Evolutionary conservation across 1,140 invertebrate species (phyloP), one percentile per base, ranked within the genome.

Genomic region (Pseudomyrmex dendroicus): DNA sequence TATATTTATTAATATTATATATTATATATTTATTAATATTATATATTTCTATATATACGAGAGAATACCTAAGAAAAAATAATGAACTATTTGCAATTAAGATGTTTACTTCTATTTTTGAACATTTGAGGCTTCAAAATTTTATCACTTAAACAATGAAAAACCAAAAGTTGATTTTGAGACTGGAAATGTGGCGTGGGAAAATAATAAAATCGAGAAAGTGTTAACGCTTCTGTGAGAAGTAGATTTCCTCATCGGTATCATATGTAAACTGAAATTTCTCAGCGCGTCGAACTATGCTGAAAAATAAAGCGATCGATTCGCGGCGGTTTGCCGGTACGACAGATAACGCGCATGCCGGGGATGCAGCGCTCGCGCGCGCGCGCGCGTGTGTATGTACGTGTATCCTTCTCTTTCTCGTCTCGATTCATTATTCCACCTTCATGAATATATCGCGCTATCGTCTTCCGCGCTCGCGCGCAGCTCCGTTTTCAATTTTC

Each of bases 401-500:
- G 15, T 46, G 17, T 46, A 57, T 73, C 22, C 50, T 62, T 56
- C 62, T 77, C 35, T 35, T 7, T 35, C 82, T 77, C 63, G 52
- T 83, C 82, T 62, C 73, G 84, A 86, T 80, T 86, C 70, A 57
- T 87, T 88, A 83, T 87, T 88, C 77, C 86, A n/a, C 82, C 57
- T 74, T 64, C 82, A 59, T 78, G 63, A 78, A 78, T 77, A 66
- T 76, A 83, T 82, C 86, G 59, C 72, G 73, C 83, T 76, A 66
- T 82, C 82, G 83, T 88, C 84, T 88, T 89, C 83, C 86, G 61
- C 72, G 83, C 77, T 88, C 73, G 44, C 86, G 73, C 72, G 72
- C 52, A 22, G 73, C 85, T 73, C 83, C 59, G 86, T 88, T 88
- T 88, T 82, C 86, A 88, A 88, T 88, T 85, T 88, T 87, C 86